phyloP scores from a whole-genome alignment of 1,140 invertebrate species.

The Zophobas morio region DNA sequence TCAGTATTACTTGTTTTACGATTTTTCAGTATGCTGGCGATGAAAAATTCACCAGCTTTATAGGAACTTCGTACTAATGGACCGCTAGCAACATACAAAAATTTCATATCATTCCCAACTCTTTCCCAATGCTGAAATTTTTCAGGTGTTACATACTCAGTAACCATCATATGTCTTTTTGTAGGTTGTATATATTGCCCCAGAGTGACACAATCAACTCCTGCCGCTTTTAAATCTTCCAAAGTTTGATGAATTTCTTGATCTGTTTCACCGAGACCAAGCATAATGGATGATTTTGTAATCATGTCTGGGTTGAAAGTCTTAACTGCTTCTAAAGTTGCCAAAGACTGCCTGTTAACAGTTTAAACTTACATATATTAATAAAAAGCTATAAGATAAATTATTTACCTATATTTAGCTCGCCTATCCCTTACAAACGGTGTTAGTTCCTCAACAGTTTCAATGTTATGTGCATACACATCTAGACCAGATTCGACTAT shows the following conservation, averaged over 20 bases:
- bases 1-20: constrained; percentile 61
- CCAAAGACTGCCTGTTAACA: constrained; percentile 83
- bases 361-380: constrained; percentile 6
- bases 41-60: constrained; percentile 95
- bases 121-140: constrained; percentile 95
- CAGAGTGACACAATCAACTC: constrained; percentile 96
- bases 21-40: constrained; percentile 83
- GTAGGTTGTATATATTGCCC: constrained; percentile 99
- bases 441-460: constrained; percentile 92
- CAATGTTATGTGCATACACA: constrained; percentile 98
- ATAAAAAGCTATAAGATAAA: constrained; percentile 7
- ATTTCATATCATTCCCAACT: constrained; percentile 89
- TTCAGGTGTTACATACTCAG: constrained; percentile 97
- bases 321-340: constrained; percentile 88
- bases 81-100: constrained; percentile 97
- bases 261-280: constrained; percentile 97
- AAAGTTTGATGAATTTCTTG: constrained; percentile 90
- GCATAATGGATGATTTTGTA: constrained; percentile 99
- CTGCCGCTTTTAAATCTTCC: constrained; percentile 82
- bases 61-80: constrained; percentile 98
- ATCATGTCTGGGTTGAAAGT: constrained; percentile 84
- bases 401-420: constrained; percentile 76
- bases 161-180: constrained; percentile 95
- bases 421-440: constrained; percentile 94
- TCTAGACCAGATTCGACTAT: constrained; percentile 90